Conservation (phyloP, 2,113 vertebrate species). For the Elachura formosa region DNA sequence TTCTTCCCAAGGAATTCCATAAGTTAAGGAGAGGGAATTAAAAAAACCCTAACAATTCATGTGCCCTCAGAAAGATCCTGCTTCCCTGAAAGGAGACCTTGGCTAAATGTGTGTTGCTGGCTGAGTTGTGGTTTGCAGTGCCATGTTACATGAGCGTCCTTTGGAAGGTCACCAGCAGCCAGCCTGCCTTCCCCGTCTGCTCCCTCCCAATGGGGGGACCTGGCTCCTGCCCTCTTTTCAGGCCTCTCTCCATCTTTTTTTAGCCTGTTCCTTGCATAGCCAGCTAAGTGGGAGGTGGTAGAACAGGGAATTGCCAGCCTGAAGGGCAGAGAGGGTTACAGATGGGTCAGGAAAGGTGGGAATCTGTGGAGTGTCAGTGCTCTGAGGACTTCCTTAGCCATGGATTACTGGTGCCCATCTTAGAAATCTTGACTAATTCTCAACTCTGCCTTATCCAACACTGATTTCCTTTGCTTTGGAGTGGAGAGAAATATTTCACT, state of each 20-base stretch:
- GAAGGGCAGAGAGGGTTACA: not conserved
- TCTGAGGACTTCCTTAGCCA: accelerated
- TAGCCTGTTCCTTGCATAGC: not conserved
- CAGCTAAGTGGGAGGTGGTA: not conserved
- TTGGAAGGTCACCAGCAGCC: not conserved
- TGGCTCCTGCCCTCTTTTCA: accelerated
- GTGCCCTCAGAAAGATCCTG: not conserved
- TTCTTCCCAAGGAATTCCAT: not conserved
- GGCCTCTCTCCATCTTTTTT: not conserved
- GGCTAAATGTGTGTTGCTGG: accelerated
- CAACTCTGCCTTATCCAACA: not conserved
- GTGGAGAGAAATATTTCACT: not conserved
- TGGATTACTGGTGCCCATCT: not conserved
- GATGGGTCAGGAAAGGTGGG: not conserved
- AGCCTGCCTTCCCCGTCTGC: not conserved
- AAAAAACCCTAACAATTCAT: too few species aligned
- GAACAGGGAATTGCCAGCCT: not conserved
- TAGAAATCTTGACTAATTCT: not conserved
- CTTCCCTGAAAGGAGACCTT: not conserved
- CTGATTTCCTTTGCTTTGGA: not conserved
- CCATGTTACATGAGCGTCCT: not conserved
- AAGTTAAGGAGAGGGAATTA: not conserved
- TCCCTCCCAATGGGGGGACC: not conserved
- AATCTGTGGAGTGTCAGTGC: not conserved
- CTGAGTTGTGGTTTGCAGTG: not conserved